These are phyloP conservation scores for Dicentrarchus labrax DNA, from an alignment of 2,113 vertebrate genomes.

Conservation along the genomic window DNA sequence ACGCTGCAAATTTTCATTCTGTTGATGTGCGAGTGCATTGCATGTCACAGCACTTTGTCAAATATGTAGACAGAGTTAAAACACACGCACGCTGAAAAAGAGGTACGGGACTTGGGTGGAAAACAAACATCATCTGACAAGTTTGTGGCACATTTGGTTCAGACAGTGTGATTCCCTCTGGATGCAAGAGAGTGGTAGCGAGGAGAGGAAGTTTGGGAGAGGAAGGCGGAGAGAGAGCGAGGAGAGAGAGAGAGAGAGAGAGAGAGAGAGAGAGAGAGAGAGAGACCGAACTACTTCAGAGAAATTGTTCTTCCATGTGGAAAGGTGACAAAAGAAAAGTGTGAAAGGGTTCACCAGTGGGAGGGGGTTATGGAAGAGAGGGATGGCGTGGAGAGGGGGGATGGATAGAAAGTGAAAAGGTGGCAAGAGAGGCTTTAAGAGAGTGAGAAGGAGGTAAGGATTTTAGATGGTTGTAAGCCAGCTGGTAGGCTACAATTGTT, in stretches of 20 bases:
- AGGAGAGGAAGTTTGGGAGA: conserved; percentile 52
- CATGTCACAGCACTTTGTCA: conserved; percentile 71
- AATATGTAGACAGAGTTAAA: conserved; percentile 68
- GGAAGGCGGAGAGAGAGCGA: conserved; percentile 7
- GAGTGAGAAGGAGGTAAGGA: conserved; percentile 37
- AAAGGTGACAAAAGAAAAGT: conserved; percentile 83
- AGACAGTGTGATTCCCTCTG: conserved; percentile 75
- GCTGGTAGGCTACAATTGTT: neutral
- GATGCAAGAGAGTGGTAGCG: conserved; percentile 64
- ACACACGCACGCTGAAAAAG: conserved; percentile 57
- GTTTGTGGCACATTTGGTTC: conserved; percentile 81
- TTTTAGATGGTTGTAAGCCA: conserved; percentile 37
- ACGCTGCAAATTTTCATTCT: conserved; percentile 52
- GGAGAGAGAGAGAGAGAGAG: conserved; percentile 29
- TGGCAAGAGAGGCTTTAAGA: conserved; percentile 19
- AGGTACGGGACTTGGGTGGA: conserved; percentile 45
- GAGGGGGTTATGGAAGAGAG: conserved; percentile 28
- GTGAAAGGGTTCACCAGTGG: conserved; percentile 68
- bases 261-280: conserved; percentile 40
- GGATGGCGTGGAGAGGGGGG: conserved; percentile 23
- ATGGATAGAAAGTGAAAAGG: conserved; percentile 26
- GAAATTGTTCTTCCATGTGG: conserved; percentile 82
- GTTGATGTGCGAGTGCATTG: conserved; percentile 44
- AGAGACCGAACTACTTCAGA: conserved; percentile 69
- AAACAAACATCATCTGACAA: conserved; percentile 80